These are phyloP conservation scores for Chloroceryle amazona DNA, from an alignment of 2,797 vertebrate genomes.

Conservation along the genomic window DNA sequence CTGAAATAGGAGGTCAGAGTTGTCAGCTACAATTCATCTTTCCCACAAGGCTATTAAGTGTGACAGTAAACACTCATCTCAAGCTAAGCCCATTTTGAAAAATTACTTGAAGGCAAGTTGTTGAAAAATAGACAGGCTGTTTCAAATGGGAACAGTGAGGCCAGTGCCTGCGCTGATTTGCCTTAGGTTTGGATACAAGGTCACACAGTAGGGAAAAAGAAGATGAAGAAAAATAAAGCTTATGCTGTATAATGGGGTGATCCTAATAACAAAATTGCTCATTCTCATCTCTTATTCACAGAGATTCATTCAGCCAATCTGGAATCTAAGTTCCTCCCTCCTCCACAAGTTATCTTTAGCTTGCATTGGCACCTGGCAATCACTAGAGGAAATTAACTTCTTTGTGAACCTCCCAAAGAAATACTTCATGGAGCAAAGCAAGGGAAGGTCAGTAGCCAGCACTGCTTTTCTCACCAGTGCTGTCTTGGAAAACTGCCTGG, in stretches of 20 bases:
- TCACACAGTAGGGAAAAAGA: background rate
- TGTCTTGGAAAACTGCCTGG: background rate
- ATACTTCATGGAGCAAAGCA: background rate
- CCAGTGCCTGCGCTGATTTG: background rate
- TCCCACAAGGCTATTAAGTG: background rate
- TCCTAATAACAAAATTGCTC: background rate
- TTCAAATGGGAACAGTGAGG: background rate
- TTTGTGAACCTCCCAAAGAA: background rate
- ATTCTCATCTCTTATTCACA: background rate
- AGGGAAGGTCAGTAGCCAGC: background rate
- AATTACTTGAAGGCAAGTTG: conserved; percentile 25
- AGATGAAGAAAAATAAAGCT: background rate
- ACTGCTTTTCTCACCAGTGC: background rate
- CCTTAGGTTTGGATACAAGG: conserved; percentile 12
- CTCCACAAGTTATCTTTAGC: background rate
- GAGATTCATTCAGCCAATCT: background rate
- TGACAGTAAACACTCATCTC: conserved; percentile 29
- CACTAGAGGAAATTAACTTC: background rate
- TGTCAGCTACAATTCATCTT: background rate
- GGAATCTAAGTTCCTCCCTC: background rate
- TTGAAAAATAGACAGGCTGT: conserved; percentile 1
- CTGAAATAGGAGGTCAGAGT: background rate
- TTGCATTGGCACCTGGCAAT: background rate
- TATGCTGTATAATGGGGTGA: background rate
- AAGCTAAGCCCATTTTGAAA: background rate